Percentiles rank a stretch among this genome's conserved stretches.
phyloP scores from a whole-genome alignment of 2,797 vertebrate species.

The Hippoglossus hippoglossus region DNA sequence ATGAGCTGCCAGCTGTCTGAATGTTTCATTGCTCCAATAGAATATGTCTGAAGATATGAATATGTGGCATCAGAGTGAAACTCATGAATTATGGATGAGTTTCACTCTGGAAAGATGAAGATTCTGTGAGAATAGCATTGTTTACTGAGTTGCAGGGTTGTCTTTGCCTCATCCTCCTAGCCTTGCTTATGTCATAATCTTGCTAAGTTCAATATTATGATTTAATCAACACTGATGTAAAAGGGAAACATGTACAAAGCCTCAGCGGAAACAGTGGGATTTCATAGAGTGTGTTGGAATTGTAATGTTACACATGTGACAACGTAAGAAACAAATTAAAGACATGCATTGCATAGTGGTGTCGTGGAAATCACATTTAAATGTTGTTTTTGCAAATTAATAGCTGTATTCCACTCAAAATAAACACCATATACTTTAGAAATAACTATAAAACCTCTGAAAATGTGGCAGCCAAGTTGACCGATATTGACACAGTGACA shows the following conservation, averaged over 20 bases:
- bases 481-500: too few relatives aligned
- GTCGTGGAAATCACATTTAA: too few relatives aligned
- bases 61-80: conserved; percentile 67
- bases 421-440: too few relatives aligned
- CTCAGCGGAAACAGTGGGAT: conserved; percentile 11
- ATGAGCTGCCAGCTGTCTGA: conserved; percentile 63
- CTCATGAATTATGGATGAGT: conserved; percentile 76
- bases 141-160: conserved; percentile 60
- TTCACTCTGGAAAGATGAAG: conserved; percentile 49
- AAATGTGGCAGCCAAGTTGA: too few relatives aligned
- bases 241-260: conserved; percentile 16
- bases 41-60: conserved; percentile 72
- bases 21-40: conserved; percentile 67
- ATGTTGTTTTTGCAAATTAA: too few relatives aligned
- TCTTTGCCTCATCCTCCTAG: conserved; percentile 49
- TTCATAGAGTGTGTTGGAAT: conserved; percentile 12
- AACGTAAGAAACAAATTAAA: background rate
- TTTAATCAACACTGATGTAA: conserved; percentile 49
- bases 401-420: too few relatives aligned
- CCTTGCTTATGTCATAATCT: conserved; percentile 42
- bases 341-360: too few relatives aligned
- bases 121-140: conserved; percentile 58
- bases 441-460: too few relatives aligned
- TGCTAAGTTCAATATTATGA: conserved; percentile 39
- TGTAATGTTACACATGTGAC: conserved; percentile 8